Conservation (phyloP, 2,797 vertebrate genomes). For the Bovichtus variegatus region DNA sequence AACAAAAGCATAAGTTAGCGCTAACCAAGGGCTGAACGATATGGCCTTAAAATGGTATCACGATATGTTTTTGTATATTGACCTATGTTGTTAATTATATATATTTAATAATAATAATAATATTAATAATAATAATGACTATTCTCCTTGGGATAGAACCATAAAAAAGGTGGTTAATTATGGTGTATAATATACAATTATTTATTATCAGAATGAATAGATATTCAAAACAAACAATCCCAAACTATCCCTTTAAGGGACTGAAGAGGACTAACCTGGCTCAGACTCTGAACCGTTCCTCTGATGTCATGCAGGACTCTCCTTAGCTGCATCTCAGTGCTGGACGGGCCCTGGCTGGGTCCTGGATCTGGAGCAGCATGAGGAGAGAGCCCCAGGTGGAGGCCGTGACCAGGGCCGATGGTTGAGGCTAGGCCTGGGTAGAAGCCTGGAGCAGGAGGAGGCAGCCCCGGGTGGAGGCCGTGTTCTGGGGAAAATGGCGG, state of each 20-base stretch:
- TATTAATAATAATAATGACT: no score
- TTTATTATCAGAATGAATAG: no score
- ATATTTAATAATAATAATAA: no score
- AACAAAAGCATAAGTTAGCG: background rate
- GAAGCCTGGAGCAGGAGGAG: constrained; percentile 42
- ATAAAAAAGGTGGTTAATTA: no score
- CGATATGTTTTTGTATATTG: no score
- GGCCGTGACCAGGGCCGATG: constrained; percentile 1
- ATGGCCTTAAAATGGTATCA: no score
- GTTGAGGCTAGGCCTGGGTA: constrained; percentile 4
- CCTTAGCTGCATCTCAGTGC: constrained; percentile 94
- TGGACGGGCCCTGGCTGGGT: constrained; percentile 77
- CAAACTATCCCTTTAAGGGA: background rate
- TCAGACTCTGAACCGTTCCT: constrained; percentile 92
- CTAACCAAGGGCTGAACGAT: background rate
- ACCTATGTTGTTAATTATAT: no score
- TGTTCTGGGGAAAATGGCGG: constrained; percentile 35
- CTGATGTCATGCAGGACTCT: constrained; percentile 95
- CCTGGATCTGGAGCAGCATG: constrained; percentile 9
- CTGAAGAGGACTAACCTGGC: constrained; percentile 82
- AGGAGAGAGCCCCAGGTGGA: constrained; percentile 24
- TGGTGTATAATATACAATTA: no score
- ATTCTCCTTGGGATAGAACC: no score
- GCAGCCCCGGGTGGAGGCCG: background rate
- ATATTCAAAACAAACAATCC: no score